A percentile compares a stretch with the other conserved stretches of the same genome.
Conservation (phyloP, 2,113 vertebrate species). For the Corapipo altera region DNA sequence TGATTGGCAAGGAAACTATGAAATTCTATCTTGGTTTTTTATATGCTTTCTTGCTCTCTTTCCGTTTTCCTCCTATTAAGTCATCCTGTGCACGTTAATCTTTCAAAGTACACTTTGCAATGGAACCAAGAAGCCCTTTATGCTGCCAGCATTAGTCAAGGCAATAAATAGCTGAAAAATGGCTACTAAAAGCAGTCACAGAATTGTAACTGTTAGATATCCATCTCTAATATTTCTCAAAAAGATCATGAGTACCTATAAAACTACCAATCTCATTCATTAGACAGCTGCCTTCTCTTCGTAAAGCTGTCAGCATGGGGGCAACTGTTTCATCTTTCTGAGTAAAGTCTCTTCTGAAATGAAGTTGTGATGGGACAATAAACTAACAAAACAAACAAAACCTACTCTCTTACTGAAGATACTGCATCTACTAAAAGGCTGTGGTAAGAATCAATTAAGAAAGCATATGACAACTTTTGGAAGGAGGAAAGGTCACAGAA, state of each 20-base stretch:
- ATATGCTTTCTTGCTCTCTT: background rate
- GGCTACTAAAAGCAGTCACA: background rate
- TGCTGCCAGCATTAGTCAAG: background rate
- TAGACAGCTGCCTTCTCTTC: background rate
- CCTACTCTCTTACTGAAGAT: background rate
- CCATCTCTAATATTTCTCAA: background rate
- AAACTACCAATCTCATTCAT: background rate
- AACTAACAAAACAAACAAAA: background rate
- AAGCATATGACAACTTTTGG: background rate
- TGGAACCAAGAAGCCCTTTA: background rate
- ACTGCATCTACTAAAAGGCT: background rate
- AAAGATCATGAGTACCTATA: background rate
- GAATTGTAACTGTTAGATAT: background rate
- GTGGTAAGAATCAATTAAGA: background rate
- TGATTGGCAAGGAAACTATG: slow-evolving; percentile 4
- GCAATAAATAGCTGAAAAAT: background rate
- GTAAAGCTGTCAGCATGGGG: background rate
- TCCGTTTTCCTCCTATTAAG: background rate
- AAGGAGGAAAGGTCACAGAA: background rate
- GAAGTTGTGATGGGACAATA: background rate
- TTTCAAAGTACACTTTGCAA: background rate
- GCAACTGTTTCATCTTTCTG: background rate
- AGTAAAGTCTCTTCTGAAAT: background rate
- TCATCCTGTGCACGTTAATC: background rate
- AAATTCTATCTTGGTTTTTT: background rate